Evolutionary conservation across 2,888 invertebrate species (phyloP).

Genomic region (Drosophila bunnanda): DNA sequence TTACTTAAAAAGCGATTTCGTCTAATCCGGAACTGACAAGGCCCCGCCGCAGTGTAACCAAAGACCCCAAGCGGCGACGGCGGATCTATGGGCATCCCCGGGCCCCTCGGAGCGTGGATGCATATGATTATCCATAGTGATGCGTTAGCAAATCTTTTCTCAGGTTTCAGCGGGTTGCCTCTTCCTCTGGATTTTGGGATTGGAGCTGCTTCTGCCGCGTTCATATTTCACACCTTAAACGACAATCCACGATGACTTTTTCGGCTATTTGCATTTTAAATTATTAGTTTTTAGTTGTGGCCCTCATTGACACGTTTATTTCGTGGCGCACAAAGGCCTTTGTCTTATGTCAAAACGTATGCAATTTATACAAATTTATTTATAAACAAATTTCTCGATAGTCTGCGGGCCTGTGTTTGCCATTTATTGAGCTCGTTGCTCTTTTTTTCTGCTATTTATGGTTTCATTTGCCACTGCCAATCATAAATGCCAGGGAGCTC

Average conservation of each 20-base stretch:
- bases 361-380: conserved; percentile 53
- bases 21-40: conserved; percentile 63
- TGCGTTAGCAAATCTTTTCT: conserved; percentile 72
- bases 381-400: conserved; percentile 68
- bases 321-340: conserved; percentile 63
- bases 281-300: conserved; percentile 57
- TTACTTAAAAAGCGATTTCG: conserved; percentile 74
- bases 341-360: conserved; percentile 57
- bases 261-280: conserved; percentile 76
- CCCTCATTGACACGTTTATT: conserved; percentile 79
- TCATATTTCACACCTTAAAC: conserved; percentile 79
- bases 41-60: conserved; percentile 40
- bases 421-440: conserved; percentile 47
- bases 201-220: conserved; percentile 33
- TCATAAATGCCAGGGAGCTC: conserved; percentile 57
- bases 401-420: conserved; percentile 45
- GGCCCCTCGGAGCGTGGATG: conserved; percentile 48
- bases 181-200: conserved; percentile 7
- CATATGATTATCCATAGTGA: conserved; percentile 62
- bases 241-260: conserved; percentile 55
- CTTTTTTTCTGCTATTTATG: conserved; percentile 49
- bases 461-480: conserved; percentile 65
- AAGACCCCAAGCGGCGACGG: conserved; percentile 39
- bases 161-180: conserved; percentile 19
- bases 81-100: conserved; percentile 29